Base-by-base conservation (phyloP, 2,888 invertebrate species). In the Dryobota labecula region DNA sequence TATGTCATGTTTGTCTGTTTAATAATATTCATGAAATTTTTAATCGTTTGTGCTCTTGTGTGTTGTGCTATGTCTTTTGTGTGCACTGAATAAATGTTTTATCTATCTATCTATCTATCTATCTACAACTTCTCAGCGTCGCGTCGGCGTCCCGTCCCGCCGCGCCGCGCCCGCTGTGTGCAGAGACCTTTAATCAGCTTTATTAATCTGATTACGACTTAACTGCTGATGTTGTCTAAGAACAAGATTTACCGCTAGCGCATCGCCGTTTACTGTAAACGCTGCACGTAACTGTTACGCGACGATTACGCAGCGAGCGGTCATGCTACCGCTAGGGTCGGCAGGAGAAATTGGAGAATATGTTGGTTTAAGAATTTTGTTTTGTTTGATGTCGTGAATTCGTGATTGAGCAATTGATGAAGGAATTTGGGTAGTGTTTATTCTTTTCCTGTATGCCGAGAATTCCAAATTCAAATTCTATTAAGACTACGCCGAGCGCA, bases 251-350 rank as follows among this genome's bases (percentile, higher is more conserved):
- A 85, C 78, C 67, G 80, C 76, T 75, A 78, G 61, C 70, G 61
- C 58, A 71, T 70, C 69, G 47, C 47, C 60, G 47, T 76, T 78
- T 81, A 84, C 84, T 70, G 82, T 85, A 73, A 73, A 74, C 60
- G 57, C n/a, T 47, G 45, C 60, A 84, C 86, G 85, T 86, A 86
- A 87, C 85, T 30, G 87, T 89, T 89, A 86, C 85, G 87, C 81
- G 82, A 56, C 67, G 64, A 80, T 89, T 88, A 80, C 64, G 79
- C 54, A 43, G 47, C 64, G 63, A 76, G 45, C 45, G 73, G 84
- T 83, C 87, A 87, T 80, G 86, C 82, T 68, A 79, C 62, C 13
- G 47, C 27, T 63, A 72, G 70, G 61, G 68, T 69, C 33, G 63
- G 36, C 47, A 11, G 13, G 53, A 69, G 61, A 67, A 61, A 66